A percentile compares a stretch with the other conserved stretches of the same genome.
Evolutionary conservation across 2,113 vertebrate genomes (phyloP).

Genomic region (Montifringilla adamsi): DNA sequence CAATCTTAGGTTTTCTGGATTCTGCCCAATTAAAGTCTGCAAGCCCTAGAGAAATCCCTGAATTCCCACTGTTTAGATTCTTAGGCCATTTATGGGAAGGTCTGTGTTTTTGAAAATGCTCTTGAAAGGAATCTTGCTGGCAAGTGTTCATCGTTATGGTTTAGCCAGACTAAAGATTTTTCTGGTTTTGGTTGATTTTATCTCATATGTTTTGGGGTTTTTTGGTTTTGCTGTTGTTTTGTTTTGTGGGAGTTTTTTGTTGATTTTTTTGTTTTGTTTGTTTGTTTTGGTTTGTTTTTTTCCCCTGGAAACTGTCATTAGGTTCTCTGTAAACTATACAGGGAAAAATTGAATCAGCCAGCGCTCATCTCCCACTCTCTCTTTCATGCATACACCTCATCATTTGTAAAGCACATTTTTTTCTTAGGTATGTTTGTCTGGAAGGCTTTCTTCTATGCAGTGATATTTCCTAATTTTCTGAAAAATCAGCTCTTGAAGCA

Average conservation of each 20-base stretch:
- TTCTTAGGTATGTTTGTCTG: not conserved
- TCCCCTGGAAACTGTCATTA: accelerated
- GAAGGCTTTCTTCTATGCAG: not conserved
- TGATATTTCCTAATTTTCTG: not conserved
- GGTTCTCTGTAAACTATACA: not conserved
- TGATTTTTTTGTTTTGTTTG: not conserved
- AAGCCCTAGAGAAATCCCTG: not conserved
- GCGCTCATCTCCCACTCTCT: not conserved
- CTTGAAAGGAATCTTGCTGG: not conserved
- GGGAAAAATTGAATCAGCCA: not conserved
- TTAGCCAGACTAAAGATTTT: not conserved
- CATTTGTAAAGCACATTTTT: not conserved
- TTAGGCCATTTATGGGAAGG: not conserved
- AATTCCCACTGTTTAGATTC: not conserved
- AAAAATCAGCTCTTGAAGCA: not conserved
- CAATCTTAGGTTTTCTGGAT: not conserved
- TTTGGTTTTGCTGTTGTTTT: not conserved
- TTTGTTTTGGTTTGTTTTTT: not conserved
- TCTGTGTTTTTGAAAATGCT: not conserved
- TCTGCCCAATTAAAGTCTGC: not conserved
- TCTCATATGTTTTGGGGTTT: accelerated
- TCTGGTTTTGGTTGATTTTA: not conserved
- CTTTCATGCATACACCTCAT: not conserved
- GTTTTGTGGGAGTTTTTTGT: not conserved
- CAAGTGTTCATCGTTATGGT: not conserved